Percentiles rank a stretch among this genome's conserved stretches.
Conservation (phyloP, 35 echinoderm and acorn worm species). For the Lytechinus variegatus region DNA sequence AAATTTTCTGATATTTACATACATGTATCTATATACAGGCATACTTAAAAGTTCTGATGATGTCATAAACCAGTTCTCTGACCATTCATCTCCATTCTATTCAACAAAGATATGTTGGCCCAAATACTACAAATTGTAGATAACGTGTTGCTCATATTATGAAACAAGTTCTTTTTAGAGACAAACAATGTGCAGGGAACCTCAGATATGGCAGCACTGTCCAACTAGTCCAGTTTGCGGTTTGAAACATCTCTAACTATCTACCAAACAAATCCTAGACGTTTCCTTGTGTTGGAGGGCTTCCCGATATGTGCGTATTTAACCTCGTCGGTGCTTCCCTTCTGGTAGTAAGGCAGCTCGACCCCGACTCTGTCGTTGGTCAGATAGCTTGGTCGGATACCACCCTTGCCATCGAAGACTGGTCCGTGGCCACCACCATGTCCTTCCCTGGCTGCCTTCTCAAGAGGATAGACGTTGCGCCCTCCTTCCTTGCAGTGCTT, state of each 20-base stretch:
- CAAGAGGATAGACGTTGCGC: constrained; percentile 88
- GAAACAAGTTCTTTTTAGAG: neutral
- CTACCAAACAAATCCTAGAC: constrained; percentile 96
- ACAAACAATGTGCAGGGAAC: neutral
- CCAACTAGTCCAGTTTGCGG: neutral
- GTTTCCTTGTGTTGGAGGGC: constrained; percentile 76
- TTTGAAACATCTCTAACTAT: neutral
- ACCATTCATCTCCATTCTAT: neutral
- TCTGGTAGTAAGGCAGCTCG: constrained; percentile 90
- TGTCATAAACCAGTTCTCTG: neutral
- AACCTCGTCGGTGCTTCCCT: constrained; percentile 78
- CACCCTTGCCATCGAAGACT: constrained; percentile 96
- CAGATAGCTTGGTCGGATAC: constrained; percentile 89
- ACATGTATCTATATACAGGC: neutral
- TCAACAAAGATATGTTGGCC: neutral
- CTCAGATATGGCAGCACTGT: neutral
- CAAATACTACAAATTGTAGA: neutral
- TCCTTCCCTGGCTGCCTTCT: constrained; percentile 89
- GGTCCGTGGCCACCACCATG: constrained; percentile 90
- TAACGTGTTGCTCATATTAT: neutral
- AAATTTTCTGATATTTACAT: neutral
- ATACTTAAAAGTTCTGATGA: neutral
- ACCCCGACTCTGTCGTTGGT: constrained; percentile 81
- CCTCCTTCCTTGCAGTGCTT: constrained; percentile 79
- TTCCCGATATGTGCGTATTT: constrained; percentile 89